phyloP scores from a whole-genome alignment of 1,140 invertebrate genomes.

The Stegodyphus dumicola region DNA sequence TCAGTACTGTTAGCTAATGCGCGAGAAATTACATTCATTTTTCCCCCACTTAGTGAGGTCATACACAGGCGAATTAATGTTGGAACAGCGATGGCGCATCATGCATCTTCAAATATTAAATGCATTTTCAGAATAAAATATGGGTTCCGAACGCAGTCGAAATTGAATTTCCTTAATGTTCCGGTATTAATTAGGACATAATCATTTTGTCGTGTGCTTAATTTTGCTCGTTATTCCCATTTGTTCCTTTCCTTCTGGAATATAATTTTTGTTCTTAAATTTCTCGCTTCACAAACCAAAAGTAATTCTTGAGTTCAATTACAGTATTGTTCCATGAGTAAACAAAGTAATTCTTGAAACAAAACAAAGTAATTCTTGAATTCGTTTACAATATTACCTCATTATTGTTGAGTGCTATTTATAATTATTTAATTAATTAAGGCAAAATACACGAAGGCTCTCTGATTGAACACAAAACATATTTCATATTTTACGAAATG shows the following conservation, averaged over 20 bases:
- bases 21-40: too few species aligned
- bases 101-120: slow-evolving; percentile 52
- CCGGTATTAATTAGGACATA: slow-evolving; percentile 40
- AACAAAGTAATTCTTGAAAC: too few species aligned
- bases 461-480: too few species aligned
- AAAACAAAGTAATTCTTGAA: too few species aligned
- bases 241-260: neutral
- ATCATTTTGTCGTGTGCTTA: slow-evolving; percentile 39
- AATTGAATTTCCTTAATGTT: slow-evolving; percentile 59
- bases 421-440: too few species aligned
- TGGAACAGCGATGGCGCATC: slow-evolving; percentile 26
- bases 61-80: slow-evolving; percentile 27
- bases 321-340: too few species aligned
- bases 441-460: too few species aligned
- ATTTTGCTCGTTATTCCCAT: slow-evolving; percentile 44
- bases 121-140: slow-evolving; percentile 55
- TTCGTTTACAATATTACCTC: too few species aligned
- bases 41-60: neutral
- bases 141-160: slow-evolving; percentile 29
- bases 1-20: too few species aligned
- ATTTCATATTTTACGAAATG: too few species aligned
- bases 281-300: neutral
- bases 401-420: too few species aligned
- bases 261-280: slow-evolving; percentile 41
- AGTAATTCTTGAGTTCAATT: too few species aligned